Evolutionary conservation across 2,113 vertebrate species (phyloP), one percentile per base, ranked within the genome.

Genomic region (Hydrochoerus hydrochaeris): DNA sequence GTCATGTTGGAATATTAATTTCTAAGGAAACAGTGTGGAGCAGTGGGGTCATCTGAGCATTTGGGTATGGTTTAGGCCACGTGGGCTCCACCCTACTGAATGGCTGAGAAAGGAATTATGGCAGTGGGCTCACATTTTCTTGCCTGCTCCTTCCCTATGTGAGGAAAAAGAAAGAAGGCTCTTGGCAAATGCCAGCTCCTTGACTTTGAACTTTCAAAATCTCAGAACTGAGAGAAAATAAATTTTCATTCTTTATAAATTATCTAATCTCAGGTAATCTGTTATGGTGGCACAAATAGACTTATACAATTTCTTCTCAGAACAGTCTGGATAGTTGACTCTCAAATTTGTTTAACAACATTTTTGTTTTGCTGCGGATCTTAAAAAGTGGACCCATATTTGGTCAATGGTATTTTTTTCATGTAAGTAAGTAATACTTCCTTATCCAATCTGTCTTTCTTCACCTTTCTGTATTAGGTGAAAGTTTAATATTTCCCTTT

Each of bases 401-500:
- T 82, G 71, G 90, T 92, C 35, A 82, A 69, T 49, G 28, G n/a
- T 54, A 73, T 90, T 82, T 93, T 71, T 71, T 52, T 85, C 44
- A 85, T 49, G 8, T 30, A 57, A 82, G 20, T 28, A 96, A 93
- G 89, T 87, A 65, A 5, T 82, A 88, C 57, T 96, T 85, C 67
- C 11, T 85, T 93, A 81, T 77, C 65, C 87, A 77, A 77, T 89
- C 35, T 60, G 5, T 63, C 32, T 93, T 80, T 95, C 52, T 41
- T 44, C 20, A 71, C 49, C 7, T 75, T 92, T 96, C 10, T 77
- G 19, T 84, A 38, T 16, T 19, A 62, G 80, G 81, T 86, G 28
- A 20, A 84, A 96, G 77, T 91, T 82, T 71, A 91, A 75, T 85
- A 88, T 78, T 94, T 93, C 17, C 10, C 6, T 71, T 92, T 87